phyloP scores from a whole-genome alignment of 2,797 vertebrate genomes.

The Luscinia luscinia region DNA sequence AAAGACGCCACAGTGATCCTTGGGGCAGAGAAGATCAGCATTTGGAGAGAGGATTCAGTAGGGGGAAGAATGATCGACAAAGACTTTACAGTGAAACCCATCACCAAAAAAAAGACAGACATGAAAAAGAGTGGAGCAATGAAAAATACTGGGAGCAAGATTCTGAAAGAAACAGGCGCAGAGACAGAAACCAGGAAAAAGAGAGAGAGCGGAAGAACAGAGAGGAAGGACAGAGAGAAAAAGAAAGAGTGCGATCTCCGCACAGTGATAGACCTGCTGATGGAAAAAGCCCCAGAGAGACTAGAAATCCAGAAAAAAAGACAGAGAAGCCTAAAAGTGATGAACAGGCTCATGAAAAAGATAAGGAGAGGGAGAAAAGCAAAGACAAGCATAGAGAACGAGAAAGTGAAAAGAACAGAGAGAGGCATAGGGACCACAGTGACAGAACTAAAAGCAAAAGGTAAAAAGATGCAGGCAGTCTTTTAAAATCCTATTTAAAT shows the following conservation, averaged over 20 bases:
- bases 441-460: conserved; percentile 83
- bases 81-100: conserved; percentile 86
- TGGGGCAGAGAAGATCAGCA: conserved; percentile 87
- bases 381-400: conserved; percentile 79
- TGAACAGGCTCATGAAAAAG: conserved; percentile 80
- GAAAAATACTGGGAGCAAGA: conserved; percentile 81
- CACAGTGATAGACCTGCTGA: conserved; percentile 81
- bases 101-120: conserved; percentile 87
- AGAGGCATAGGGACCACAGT: conserved; percentile 82
- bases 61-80: conserved; percentile 86
- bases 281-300: conserved; percentile 78
- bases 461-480: conserved; percentile 72
- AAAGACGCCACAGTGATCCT: conserved; percentile 87
- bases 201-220: conserved; percentile 81
- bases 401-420: conserved; percentile 85
- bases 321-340: conserved; percentile 82
- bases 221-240: conserved; percentile 82
- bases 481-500: conserved; percentile 62
- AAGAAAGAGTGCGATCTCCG: conserved; percentile 75
- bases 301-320: conserved; percentile 83
- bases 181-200: conserved; percentile 80
- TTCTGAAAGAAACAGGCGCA: conserved; percentile 81
- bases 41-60: conserved; percentile 77
- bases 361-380: conserved; percentile 78
- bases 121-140: conserved; percentile 81